These are phyloP conservation scores for Sabellastarte sp. DNA, from an alignment of 2,888 invertebrate genomes.

Conservation along the genomic window DNA sequence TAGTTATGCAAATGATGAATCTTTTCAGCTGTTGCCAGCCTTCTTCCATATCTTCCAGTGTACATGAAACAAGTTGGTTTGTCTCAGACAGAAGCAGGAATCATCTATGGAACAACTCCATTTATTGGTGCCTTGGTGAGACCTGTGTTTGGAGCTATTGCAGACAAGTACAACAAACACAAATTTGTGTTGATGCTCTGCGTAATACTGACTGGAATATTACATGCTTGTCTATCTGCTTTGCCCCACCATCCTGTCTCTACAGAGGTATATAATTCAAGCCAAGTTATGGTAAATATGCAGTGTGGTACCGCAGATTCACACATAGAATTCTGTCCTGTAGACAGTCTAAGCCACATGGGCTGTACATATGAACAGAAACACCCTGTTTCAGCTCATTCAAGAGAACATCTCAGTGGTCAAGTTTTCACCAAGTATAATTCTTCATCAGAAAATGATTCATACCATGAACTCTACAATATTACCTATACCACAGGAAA, in stretches of 20 bases:
- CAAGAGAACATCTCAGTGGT: too few relatives aligned
- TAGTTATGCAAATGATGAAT: too few relatives aligned
- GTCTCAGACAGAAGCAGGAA: conserved; percentile 72
- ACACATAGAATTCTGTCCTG: background rate
- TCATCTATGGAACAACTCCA: conserved; percentile 78
- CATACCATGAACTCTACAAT: too few relatives aligned
- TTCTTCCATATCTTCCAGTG: conserved; percentile 78
- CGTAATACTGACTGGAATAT: conserved; percentile 73
- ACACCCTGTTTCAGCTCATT: too few relatives aligned
- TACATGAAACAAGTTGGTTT: conserved; percentile 77
- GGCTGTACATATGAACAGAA: background rate
- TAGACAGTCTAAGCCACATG: background rate
- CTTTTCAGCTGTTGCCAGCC: conserved; percentile 76
- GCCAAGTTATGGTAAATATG: background rate
- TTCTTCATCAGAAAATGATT: too few relatives aligned
- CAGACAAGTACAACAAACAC: conserved; percentile 77
- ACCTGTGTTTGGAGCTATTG: conserved; percentile 73
- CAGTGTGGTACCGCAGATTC: background rate
- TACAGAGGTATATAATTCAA: background rate
- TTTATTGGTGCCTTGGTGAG: conserved; percentile 78
- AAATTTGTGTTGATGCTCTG: conserved; percentile 79
- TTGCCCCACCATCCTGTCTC: conserved; percentile 41
- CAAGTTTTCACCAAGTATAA: too few relatives aligned
- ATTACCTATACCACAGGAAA: too few relatives aligned
- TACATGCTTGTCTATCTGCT: conserved; percentile 74